Conservation (phyloP, 2,113 vertebrate species). For the Ploceus nigricollis region DNA sequence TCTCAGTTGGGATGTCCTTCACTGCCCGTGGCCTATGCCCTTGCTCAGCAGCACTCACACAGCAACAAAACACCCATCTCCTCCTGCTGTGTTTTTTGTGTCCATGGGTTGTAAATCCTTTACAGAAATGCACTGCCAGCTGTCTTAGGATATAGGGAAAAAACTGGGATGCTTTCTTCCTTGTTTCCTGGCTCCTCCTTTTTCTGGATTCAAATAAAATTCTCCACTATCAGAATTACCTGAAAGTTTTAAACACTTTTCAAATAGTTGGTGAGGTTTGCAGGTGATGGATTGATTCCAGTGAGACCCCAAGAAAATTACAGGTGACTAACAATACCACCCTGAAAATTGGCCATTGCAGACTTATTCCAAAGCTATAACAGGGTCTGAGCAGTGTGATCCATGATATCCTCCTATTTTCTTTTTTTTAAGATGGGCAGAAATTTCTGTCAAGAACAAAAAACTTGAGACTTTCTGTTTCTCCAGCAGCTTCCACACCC, state of each 20-base stretch:
- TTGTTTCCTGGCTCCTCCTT: not conserved
- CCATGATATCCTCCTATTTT: accelerated
- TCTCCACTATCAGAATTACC: not conserved
- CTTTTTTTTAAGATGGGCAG: not conserved
- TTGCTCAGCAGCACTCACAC: not conserved
- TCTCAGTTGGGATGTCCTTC: not conserved
- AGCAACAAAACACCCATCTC: not conserved
- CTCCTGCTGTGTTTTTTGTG: accelerated
- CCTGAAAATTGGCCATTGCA: accelerated
- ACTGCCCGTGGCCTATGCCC: not conserved
- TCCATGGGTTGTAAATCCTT: not conserved
- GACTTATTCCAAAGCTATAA: not conserved
- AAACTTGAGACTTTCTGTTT: not conserved
- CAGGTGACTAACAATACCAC: not conserved
- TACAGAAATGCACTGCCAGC: not conserved
- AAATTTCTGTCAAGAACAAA: not conserved
- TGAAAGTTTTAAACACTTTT: not conserved
- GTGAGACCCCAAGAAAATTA: too few relatives aligned
- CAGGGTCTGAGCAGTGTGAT: accelerated
- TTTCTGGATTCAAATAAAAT: not conserved
- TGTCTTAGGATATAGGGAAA: not conserved
- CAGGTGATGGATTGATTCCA: not conserved
- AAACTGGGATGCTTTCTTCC: not conserved
- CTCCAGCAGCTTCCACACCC: not conserved
- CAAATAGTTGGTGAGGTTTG: not conserved